Evolutionary conservation across 2,113 vertebrate species (phyloP), one percentile per base, ranked within the genome.

Genomic region (Dipodomys merriami): DNA sequence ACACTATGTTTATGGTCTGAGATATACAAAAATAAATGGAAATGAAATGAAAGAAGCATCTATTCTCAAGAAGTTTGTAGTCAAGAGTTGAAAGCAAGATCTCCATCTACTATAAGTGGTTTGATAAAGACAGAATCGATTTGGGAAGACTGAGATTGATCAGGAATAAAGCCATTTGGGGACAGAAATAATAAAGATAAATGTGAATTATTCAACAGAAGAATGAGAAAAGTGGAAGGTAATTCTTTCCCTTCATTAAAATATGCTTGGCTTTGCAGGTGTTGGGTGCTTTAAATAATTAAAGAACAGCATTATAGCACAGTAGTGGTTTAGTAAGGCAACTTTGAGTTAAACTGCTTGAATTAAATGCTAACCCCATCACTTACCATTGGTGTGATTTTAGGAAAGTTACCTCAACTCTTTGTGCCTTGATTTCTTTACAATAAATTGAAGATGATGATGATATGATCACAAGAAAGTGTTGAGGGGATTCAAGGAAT

Each of bases 401-500:
- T 33, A 85, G 67, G 25, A 30, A 87, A 57, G 15, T 88, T 53
- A 68, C n/a, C 68, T 72, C 80, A 88, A n/a, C 11, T 62, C 27
- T 64, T 20, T 67, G n/a, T 79, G 65, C 27, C 10, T 85, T 67
- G 29, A 60, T 86, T 90, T 90, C 83, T 69, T 96, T 46, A 25
- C 4, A 22, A 73, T 86, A 83, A 49, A 87, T 60, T 90, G 73
- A 25, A 60, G 27, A 68, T 53, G 11, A 84, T 62, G 18, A 71
- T 60, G 88, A 60, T 18, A 89, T 65, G 46, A 39, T 5, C 27
- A 83, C 8, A 23, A 2, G 15, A 86, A 29, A 23, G 23, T 44
- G 11, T 16, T 60, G 35, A 74, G 30, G 30, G 68, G 12, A 86
- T 68, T 73, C 64, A 93, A 33, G 62, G 22, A 87, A 77, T 53